These are phyloP conservation scores for Elaeidobius kamerunicus DNA, from an alignment of 2,888 invertebrate genomes.

Conservation along the genomic window DNA sequence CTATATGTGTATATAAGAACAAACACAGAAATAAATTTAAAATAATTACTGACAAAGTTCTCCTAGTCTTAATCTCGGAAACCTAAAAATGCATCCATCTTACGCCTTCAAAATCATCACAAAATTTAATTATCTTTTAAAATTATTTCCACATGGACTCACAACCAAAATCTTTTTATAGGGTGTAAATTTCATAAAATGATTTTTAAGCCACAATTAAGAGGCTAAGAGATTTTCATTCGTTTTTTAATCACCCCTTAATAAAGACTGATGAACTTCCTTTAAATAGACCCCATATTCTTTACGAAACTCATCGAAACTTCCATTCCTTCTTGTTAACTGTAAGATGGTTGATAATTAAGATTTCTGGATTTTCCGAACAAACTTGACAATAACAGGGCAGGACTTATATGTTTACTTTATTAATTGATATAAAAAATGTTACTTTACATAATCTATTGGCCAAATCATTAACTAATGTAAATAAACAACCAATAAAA, in stretches of 20 bases:
- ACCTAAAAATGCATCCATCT: too few species aligned
- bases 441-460: too few species aligned
- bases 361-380: slow-evolving; percentile 34
- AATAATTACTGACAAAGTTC: too few species aligned
- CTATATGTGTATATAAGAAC: too few species aligned
- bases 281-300: slow-evolving; percentile 22
- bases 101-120: neutral
- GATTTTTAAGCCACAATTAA: slow-evolving; percentile 22
- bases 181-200: slow-evolving; percentile 12
- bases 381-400: slow-evolving; percentile 14
- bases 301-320: slow-evolving; percentile 34
- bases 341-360: slow-evolving; percentile 41
- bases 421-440: too few species aligned
- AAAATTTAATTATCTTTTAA: neutral
- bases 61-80: too few species aligned
- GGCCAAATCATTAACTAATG: too few species aligned
- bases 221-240: slow-evolving; percentile 25
- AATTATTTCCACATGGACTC: neutral
- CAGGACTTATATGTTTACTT: slow-evolving; percentile 10
- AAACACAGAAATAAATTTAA: too few species aligned
- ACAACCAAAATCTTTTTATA: slow-evolving; percentile 4
- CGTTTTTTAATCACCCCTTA: slow-evolving; percentile 32
- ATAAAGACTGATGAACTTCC: slow-evolving; percentile 37
- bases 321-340: slow-evolving; percentile 40
- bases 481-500: too few species aligned